Percentiles rank a stretch among this genome's conserved stretches.
Conservation (phyloP, 2,888 invertebrate genomes). For the Sarcophaga carnaria region DNA sequence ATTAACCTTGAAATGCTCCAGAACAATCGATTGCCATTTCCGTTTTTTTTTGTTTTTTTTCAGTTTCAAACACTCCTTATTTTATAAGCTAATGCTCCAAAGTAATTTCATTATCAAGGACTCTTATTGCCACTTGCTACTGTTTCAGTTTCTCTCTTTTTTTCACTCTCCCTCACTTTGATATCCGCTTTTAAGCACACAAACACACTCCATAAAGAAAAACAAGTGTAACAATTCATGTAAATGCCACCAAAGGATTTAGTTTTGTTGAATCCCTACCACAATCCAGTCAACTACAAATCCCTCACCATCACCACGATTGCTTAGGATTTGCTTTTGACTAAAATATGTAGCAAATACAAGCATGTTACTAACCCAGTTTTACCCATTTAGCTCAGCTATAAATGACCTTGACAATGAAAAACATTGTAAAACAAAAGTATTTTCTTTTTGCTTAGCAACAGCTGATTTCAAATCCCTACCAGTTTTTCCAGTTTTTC, state of each 20-base stretch:
- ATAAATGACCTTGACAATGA: slow-evolving; percentile 62
- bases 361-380: slow-evolving; percentile 62
- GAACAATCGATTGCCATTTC: slow-evolving; percentile 45
- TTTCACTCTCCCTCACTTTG: background rate
- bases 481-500: slow-evolving; percentile 4
- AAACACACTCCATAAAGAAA: slow-evolving; percentile 6
- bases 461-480: slow-evolving; percentile 46
- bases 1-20: slow-evolving; percentile 59
- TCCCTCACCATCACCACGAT: slow-evolving; percentile 41
- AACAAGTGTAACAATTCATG: slow-evolving; percentile 60
- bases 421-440: slow-evolving; percentile 26
- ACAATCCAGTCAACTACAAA: slow-evolving; percentile 7
- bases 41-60: background rate
- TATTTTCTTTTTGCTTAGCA: slow-evolving; percentile 50
- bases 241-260: slow-evolving; percentile 67
- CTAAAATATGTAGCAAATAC: slow-evolving; percentile 51
- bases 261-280: slow-evolving; percentile 39
- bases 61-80: slow-evolving; percentile 39
- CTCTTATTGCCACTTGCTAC: slow-evolving; percentile 30
- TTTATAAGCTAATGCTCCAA: slow-evolving; percentile 42
- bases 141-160: background rate
- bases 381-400: slow-evolving; percentile 36
- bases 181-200: slow-evolving; percentile 29
- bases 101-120: slow-evolving; percentile 67
- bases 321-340: background rate